Base-by-base conservation (phyloP, 2,888 invertebrate genomes). In the Deilephila porcellus region DNA sequence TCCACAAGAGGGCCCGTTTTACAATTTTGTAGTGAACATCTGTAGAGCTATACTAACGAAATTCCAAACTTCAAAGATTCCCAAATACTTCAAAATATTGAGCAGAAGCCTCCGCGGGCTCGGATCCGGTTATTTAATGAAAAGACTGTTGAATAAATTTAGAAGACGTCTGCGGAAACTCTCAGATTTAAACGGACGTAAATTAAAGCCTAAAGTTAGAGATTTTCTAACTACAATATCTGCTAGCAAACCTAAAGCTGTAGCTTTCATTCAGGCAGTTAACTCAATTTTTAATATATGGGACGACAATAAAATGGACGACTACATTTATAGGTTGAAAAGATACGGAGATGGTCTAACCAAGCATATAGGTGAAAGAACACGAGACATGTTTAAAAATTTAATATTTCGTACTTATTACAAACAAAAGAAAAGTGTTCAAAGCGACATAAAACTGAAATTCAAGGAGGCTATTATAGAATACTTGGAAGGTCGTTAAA, bases 271-370 rank as follows among this genome's bases (percentile, higher is more conserved):
- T 76, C 60, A 72, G 20, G 79, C 82, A 1, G 85, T 90, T 76
- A 91, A 93, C 75, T 74, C 82, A 4, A 83, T 92, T 56, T 93
- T 84, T 76, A 80, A 74, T 11, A 53, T 77, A 2, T 70, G 74
- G 4, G 80, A 87, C 45, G 85, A 86, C 52, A 76, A 78, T 29
- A 85, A 84, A 81, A 82, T 92, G 80, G 90, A 90, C 60, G 83
- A 87, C 72, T 93, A 91, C 75, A 81, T 92, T 75, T 88, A 87
- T 75, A 60, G 79, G 17, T 78, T 92, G 7, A 89, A 83, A 73
- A 81, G 74, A 73, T 92, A 83, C 60, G 91, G 88, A 1, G 80
- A 78, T 67, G 79, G 81, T 2, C 14, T 62, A 53, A 80, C 53
- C 37, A 76, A 62, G 7, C 83, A 82, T 59, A 88, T 92, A 59